Evolutionary conservation across 2,888 invertebrate genomes (phyloP).

Genomic region (Amphimallon solstitiale): DNA sequence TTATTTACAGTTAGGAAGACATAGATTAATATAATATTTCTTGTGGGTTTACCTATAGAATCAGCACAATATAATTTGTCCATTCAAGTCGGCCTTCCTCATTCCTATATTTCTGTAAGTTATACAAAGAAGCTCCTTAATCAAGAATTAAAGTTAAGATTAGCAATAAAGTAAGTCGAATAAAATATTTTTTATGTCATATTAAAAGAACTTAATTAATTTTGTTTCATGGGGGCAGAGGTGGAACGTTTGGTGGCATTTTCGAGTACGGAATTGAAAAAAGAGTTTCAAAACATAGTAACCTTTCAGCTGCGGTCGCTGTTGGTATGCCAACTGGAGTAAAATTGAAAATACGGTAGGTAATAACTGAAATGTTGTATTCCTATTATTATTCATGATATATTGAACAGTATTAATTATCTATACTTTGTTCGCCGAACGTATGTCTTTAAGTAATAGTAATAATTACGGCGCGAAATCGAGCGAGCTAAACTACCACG

Average conservation of each 20-base stretch:
- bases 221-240: constrained; percentile 63
- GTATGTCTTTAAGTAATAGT: too few relatives aligned
- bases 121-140: constrained; percentile 84
- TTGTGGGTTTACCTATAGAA: constrained; percentile 53
- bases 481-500: too few relatives aligned
- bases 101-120: constrained; percentile 79
- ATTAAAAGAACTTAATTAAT: not conserved
- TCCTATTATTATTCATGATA: not conserved
- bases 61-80: constrained; percentile 69
- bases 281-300: constrained; percentile 90
- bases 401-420: too few relatives aligned
- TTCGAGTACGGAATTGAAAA: constrained; percentile 94
- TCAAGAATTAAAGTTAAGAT: constrained; percentile 79
- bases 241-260: constrained; percentile 86
- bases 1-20: constrained; percentile 56
- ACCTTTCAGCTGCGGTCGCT: constrained; percentile 84
- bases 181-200: not conserved
- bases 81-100: constrained; percentile 83
- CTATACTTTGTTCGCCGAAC: too few relatives aligned
- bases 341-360: constrained; percentile 85
- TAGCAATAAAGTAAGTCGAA: constrained; percentile 79
- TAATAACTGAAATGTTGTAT: not conserved
- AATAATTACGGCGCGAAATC: too few relatives aligned
- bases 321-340: constrained; percentile 91
- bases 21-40: constrained; percentile 1